phyloP scores from a whole-genome alignment of 2,113 vertebrate species.

The Pampusana beccarii region DNA sequence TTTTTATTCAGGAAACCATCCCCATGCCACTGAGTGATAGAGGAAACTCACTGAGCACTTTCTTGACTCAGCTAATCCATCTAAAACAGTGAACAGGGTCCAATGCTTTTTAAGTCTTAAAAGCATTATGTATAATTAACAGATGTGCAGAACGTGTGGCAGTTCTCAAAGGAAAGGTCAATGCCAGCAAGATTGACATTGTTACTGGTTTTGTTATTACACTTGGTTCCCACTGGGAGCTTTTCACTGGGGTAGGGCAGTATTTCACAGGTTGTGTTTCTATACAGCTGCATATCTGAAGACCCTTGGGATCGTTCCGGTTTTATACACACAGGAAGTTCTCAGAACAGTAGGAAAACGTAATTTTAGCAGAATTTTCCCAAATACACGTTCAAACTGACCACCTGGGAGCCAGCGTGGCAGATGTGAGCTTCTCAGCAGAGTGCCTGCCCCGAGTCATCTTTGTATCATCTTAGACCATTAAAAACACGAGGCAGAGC shows the following conservation, averaged over 20 bases:
- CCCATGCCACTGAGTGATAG: not conserved
- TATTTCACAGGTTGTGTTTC: not conserved
- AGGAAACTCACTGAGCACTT: not conserved
- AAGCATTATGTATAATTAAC: not conserved
- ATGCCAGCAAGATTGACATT: not conserved
- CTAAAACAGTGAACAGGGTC: not conserved
- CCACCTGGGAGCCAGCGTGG: not conserved
- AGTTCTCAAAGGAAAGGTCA: not conserved
- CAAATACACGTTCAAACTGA: not conserved
- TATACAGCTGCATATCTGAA: not conserved
- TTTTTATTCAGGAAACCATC: not conserved
- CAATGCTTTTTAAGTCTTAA: not conserved
- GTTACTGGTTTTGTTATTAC: not conserved
- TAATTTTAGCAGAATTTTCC: not conserved
- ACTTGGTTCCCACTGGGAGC: not conserved
- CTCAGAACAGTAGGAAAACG: not conserved
- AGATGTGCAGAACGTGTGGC: not conserved
- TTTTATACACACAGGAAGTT: not conserved
- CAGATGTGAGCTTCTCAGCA: not conserved
- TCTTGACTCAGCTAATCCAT: not conserved
- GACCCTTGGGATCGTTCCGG: not conserved
- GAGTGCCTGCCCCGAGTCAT: rapidly evolving
- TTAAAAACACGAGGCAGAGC: not conserved
- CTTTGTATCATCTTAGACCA: not conserved
- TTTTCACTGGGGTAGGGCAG: not conserved